Percentiles rank a stretch among this genome's conserved stretches.
These are phyloP conservation scores for Sebastes steindachneri DNA, from an alignment of 2,797 vertebrate genomes.

Conservation along the genomic window DNA sequence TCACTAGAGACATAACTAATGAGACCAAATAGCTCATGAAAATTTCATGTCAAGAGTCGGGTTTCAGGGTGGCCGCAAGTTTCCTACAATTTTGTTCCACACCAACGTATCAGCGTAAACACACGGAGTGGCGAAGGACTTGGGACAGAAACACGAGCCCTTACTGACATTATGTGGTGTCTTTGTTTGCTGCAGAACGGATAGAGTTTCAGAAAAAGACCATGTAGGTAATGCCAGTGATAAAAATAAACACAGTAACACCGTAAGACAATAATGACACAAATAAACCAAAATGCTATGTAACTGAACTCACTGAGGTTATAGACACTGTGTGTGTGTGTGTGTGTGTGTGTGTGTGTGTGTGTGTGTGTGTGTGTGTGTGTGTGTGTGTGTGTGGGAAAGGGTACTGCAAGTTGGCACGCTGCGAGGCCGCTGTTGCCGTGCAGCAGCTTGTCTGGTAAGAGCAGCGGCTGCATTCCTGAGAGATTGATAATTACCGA, in stretches of 20 bases:
- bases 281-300: conserved; percentile 39
- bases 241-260: conserved; percentile 59
- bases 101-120: conserved; percentile 33
- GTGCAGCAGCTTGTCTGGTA: conserved; percentile 81
- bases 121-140: conserved; percentile 27
- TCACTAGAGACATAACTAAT: not conserved
- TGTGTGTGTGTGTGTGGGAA: not conserved
- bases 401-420: conserved; percentile 33
- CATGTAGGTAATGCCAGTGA: conserved; percentile 46
- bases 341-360: not conserved
- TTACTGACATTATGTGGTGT: conserved; percentile 62
- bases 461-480: conserved; percentile 80
- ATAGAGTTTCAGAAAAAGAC: conserved; percentile 59
- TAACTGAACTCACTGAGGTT: conserved; percentile 28
- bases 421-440: conserved; percentile 55
- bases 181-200: conserved; percentile 57
- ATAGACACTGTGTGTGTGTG: not conserved
- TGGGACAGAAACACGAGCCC: conserved; percentile 42
- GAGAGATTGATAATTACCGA: conserved; percentile 83
- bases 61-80: conserved; percentile 11
- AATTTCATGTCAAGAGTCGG: not conserved
- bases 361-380: not conserved
- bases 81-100: conserved; percentile 28
- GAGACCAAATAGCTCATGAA: not conserved
- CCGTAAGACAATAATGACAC: conserved; percentile 38